These are phyloP conservation scores for Hololepta plana DNA, from an alignment of 2,888 invertebrate species.

Conservation along the genomic window DNA sequence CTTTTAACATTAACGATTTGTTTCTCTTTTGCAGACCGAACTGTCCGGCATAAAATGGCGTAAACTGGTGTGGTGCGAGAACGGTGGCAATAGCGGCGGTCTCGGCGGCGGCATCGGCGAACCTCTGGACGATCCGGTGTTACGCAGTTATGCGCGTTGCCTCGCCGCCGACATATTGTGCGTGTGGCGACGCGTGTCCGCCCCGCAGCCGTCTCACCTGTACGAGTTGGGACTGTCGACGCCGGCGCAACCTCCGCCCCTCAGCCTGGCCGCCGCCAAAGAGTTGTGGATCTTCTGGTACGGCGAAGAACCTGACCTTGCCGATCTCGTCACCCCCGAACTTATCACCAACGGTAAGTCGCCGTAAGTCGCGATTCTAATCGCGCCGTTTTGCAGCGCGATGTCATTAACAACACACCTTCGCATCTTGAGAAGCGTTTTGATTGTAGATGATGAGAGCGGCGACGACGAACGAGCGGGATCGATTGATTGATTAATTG, in stretches of 20 bases:
- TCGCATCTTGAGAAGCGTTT: too few species aligned
- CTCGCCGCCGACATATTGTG: constrained; percentile 89
- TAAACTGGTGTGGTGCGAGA: constrained; percentile 75
- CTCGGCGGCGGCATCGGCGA: constrained; percentile 33
- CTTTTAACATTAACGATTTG: too few species aligned
- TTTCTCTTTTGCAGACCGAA: constrained; percentile 78
- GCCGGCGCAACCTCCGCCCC: constrained; percentile 43
- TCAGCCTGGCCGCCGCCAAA: constrained; percentile 75
- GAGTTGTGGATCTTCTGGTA: constrained; percentile 99
- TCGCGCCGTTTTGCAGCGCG: constrained; percentile 4
- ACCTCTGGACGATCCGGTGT: constrained; percentile 77
- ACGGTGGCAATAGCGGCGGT: constrained; percentile 30
- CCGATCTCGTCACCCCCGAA: constrained; percentile 67
- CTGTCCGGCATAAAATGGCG: constrained; percentile 99
- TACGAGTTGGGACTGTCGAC: constrained; percentile 33
- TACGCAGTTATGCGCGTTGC: constrained; percentile 80
- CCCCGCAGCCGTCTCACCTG: constrained; percentile 26
- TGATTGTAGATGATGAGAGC: too few species aligned
- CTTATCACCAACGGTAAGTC: constrained; percentile 71
- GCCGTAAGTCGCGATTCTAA: too few species aligned
- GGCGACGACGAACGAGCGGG: too few species aligned
- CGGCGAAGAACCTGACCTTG: constrained; percentile 87
- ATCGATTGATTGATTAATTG: too few species aligned
- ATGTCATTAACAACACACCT: too few species aligned
- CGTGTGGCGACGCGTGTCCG: constrained; percentile 86